Conservation (phyloP, 2,797 vertebrate species). For the Gymnodraco acuticeps region DNA sequence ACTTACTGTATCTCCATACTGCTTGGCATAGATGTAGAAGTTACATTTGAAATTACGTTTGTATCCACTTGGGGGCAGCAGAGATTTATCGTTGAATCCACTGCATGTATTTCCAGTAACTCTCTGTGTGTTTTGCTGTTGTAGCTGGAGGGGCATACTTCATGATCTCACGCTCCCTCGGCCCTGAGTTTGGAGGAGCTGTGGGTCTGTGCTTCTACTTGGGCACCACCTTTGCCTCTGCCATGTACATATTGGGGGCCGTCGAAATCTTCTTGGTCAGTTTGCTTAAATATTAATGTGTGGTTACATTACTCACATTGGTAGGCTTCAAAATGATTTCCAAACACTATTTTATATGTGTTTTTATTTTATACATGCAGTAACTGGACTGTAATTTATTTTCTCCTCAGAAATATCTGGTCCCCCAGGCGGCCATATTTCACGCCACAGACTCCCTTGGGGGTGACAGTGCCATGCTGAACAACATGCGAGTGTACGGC, state of each 20-base stretch:
- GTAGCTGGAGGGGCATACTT: conserved; percentile 98
- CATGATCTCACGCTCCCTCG: conserved; percentile 98
- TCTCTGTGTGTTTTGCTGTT: conserved; percentile 46
- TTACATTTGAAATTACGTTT: background rate
- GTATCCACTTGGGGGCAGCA: conserved; percentile 45
- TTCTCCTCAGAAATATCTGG: conserved; percentile 91
- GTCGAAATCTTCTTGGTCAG: conserved; percentile 98
- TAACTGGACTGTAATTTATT: conserved; percentile 5
- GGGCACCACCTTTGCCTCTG: conserved; percentile 97
- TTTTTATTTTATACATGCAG: background rate
- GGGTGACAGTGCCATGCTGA: conserved; percentile 90
- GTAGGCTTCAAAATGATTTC: background rate
- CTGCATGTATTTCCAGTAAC: background rate
- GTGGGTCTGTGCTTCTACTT: conserved; percentile 98
- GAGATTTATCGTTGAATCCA: background rate
- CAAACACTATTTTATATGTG: background rate
- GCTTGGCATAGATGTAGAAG: background rate
- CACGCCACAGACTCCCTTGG: conserved; percentile 86
- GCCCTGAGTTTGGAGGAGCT: conserved; percentile 98
- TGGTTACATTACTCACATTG: conserved; percentile 3
- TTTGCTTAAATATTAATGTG: conserved; percentile 41
- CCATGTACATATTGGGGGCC: conserved; percentile 99
- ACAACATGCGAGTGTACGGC: conserved; percentile 99
- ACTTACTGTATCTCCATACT: background rate
- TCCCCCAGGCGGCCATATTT: conserved; percentile 95